Percentiles rank a stretch among this genome's conserved stretches.
Conservation (phyloP, 2,113 vertebrate genomes). For the Macroglossus sobrinus region DNA sequence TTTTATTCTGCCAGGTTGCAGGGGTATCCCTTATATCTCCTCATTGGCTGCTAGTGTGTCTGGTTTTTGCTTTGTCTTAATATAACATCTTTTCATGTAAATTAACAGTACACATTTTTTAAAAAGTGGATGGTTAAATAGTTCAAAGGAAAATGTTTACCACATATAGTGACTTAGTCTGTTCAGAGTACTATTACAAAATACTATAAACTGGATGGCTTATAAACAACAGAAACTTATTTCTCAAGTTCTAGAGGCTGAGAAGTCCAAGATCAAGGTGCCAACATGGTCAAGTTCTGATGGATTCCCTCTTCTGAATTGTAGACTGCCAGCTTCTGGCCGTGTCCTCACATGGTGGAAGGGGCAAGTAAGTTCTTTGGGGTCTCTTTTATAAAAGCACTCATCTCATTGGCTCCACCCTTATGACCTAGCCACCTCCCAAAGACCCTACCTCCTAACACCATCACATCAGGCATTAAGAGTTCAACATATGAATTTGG, state of each 20-base stretch:
- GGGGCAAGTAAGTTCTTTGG: neutral
- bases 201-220: neutral
- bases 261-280: too few relatives aligned
- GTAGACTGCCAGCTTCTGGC: neutral
- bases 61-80: constrained; percentile 11
- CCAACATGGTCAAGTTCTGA: too few relatives aligned
- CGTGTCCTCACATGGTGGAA: neutral
- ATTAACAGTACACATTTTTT: neutral
- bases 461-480: neutral
- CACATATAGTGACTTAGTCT: neutral
- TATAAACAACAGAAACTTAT: too few relatives aligned
- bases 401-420: neutral
- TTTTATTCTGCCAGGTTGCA: neutral
- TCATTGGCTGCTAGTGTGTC: neutral
- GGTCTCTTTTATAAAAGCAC: neutral
- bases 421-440: neutral
- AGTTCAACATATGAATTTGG: neutral
- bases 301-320: neutral
- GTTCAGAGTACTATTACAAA: neutral
- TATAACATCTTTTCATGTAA: neutral
- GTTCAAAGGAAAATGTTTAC: neutral
- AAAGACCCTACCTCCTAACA: neutral
- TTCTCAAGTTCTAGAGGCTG: too few relatives aligned
- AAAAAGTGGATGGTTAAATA: neutral
- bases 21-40: neutral